Evolutionary conservation across 2,888 invertebrate genomes (phyloP), one percentile per base, ranked within the genome.

Genomic region (Folsomia candida): DNA sequence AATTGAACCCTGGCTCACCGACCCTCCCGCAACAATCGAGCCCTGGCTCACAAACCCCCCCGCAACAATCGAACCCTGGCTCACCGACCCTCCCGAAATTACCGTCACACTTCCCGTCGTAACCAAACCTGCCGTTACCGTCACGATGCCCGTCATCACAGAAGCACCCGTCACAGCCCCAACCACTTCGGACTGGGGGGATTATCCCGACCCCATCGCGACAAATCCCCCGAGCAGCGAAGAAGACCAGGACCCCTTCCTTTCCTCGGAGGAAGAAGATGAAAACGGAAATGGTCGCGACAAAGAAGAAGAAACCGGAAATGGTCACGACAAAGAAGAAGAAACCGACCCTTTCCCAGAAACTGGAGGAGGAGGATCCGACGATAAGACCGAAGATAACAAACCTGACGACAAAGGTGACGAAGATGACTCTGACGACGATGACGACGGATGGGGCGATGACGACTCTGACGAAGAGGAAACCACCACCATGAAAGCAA

Each of bases 401-500:
- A n/a, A 67, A 28, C 9, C 26, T 11, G 29, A 67, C 20, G 67
- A 67, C 6, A 58, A 69, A 51, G 51, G 47, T 24, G 24, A 51
- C 18, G 28, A 51, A 18, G 24, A 61, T 1, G 37, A 22, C 20
- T 14, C 2, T 37, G 27, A 70, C 2, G 61, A 61, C 20, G 62
- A 62, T 9, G 61, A 70, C 22, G 59, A 59, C 57, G 66, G 57
- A 51, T 29, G 4, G 6, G 61, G 27, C 9, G 25, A 27, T 51
- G 51, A 68, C 6, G 22, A 25, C 20, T 37, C 37, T 24, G 68
- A 61, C n/a, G 68, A 68, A 68, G 18, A 27, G 1, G 28, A n/a
- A n/a, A 63, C 28, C n/a, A 67, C 65, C 9, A 63, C 64, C n/a
- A 68, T 54, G 60, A 25, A 6, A 62, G 22, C 22, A 20, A 22